Conservation (phyloP, 2,113 vertebrate species). For the Caloenas nicobarica region DNA sequence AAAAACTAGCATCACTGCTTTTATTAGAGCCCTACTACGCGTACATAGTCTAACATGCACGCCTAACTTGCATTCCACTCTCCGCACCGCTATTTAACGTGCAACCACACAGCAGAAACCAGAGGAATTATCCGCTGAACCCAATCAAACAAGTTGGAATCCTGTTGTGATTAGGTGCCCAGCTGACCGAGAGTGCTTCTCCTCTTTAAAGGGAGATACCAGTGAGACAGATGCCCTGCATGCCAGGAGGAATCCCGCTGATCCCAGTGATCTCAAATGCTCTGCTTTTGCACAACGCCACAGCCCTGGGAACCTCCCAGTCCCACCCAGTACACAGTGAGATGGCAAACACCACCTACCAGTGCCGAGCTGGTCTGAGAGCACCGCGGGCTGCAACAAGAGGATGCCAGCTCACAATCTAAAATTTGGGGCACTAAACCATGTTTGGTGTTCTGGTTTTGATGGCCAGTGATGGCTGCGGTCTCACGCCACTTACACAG, state of each 20-base stretch:
- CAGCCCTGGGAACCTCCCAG: too few species aligned
- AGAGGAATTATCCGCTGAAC: not conserved
- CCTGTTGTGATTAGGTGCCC: not conserved
- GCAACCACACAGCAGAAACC: not conserved
- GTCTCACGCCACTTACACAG: not conserved
- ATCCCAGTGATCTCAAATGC: not conserved
- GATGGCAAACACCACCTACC: not conserved
- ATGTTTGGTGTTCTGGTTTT: not conserved
- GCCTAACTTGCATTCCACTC: not conserved
- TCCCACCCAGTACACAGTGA: too few species aligned
- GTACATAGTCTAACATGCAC: rapidly evolving
- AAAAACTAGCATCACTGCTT: not conserved
- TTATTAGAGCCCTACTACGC: not conserved
- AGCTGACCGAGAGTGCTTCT: not conserved
- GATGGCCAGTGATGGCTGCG: not conserved
- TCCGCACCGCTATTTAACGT: rapidly evolving
- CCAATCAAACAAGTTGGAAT: not conserved
- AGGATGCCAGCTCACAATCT: rapidly evolving
- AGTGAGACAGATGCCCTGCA: not conserved
- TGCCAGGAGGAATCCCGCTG: not conserved
- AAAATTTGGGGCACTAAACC: not conserved
- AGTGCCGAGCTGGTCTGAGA: not conserved
- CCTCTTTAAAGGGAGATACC: not conserved
- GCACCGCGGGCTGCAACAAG: not conserved
- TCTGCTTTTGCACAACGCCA: not conserved